phyloP scores from a whole-genome alignment of 2,797 vertebrate species.

The Melanotaenia trifasciata region DNA sequence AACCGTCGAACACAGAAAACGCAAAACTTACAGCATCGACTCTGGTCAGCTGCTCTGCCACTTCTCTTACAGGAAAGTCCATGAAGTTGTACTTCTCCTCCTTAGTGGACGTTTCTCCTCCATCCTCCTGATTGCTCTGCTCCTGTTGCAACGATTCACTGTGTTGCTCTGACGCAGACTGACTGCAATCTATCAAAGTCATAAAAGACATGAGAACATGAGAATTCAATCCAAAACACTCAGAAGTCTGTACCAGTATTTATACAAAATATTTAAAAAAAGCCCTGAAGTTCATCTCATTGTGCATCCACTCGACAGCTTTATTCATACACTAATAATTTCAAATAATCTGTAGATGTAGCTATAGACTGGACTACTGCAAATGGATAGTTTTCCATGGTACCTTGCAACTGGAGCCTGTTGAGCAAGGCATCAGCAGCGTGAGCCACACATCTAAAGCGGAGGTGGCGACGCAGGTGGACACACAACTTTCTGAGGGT shows the following conservation, averaged over 20 bases:
- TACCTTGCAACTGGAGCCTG: conserved; percentile 78
- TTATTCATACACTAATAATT: too few species aligned
- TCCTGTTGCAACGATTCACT: conserved; percentile 16
- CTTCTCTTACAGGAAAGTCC: conserved; percentile 80
- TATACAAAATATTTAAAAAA: not conserved
- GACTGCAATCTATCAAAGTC: conserved; percentile 59
- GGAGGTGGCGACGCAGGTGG: conserved; percentile 78
- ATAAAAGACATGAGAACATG: conserved; percentile 10
- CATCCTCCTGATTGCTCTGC: conserved; percentile 30
- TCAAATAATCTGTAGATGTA: not conserved
- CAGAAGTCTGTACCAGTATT: not conserved
- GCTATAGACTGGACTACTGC: too few species aligned
- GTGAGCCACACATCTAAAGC: conserved; percentile 68
- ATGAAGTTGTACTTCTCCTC: conserved; percentile 73
- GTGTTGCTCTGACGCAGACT: conserved; percentile 27
- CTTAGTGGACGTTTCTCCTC: conserved; percentile 28
- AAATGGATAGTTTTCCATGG: too few species aligned
- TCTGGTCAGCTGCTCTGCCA: conserved; percentile 89
- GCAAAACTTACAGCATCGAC: conserved; percentile 85
- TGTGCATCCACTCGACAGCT: not conserved
- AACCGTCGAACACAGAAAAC: not conserved
- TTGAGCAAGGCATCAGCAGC: conserved; percentile 79
- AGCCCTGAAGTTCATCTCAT: not conserved
- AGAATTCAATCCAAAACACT: conserved; percentile 4
- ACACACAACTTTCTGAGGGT: conserved; percentile 76